Evolutionary conservation across 2,797 vertebrate genomes (phyloP).

Genomic region (Sebastes hubbsi): DNA sequence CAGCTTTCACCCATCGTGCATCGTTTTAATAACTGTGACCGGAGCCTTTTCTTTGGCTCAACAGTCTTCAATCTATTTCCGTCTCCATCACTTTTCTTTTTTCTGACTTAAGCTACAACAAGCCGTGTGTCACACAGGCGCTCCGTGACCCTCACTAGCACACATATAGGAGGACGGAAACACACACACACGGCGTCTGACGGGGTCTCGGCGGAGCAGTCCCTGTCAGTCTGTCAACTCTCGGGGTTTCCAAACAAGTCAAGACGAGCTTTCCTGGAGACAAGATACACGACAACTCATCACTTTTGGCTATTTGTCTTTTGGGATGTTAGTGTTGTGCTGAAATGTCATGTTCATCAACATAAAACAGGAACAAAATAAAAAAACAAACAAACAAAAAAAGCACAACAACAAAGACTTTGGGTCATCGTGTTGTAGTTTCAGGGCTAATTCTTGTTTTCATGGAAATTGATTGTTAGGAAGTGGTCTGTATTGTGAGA

Average conservation of each 20-base stretch:
- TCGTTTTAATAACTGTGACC: neutral
- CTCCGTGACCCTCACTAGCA: slow-evolving; percentile 2
- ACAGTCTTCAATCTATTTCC: neutral
- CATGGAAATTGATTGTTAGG: slow-evolving; percentile 51
- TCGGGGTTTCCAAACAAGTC: slow-evolving; percentile 62
- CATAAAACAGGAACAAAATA: neutral
- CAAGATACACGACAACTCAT: slow-evolving; percentile 71
- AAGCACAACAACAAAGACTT: slow-evolving; percentile 9
- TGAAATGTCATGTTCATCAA: slow-evolving; percentile 53
- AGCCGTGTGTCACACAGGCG: neutral
- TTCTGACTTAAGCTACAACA: slow-evolving; percentile 16
- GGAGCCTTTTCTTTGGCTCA: neutral
- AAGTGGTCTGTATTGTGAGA: slow-evolving; percentile 43
- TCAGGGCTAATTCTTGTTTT: slow-evolving; percentile 48
- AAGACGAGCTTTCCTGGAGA: slow-evolving; percentile 56
- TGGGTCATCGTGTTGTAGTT: slow-evolving; percentile 25
- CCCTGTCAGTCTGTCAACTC: slow-evolving; percentile 68
- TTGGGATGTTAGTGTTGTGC: slow-evolving; percentile 48
- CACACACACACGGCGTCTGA: slow-evolving; percentile 28
- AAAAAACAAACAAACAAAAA: neutral
- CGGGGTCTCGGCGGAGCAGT: slow-evolving; percentile 52
- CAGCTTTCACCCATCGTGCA: neutral
- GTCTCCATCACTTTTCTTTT: neutral
- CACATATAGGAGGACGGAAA: neutral
- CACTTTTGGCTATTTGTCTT: slow-evolving; percentile 64